Percentiles rank a stretch among this genome's conserved stretches.
These are phyloP conservation scores for Cephus nigrinus DNA, from an alignment of 2,888 invertebrate species.

Conservation along the genomic window DNA sequence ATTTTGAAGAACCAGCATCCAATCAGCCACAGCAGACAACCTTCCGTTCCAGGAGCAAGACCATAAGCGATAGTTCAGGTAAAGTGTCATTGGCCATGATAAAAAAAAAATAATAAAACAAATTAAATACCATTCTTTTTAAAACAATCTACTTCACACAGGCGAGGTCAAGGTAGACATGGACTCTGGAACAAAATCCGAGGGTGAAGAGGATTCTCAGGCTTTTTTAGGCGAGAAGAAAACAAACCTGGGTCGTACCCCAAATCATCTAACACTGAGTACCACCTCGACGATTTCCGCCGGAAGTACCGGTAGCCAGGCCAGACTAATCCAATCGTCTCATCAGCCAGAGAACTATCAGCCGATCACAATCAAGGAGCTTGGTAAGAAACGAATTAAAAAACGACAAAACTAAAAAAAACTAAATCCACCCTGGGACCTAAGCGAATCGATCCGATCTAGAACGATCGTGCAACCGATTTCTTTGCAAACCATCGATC, in stretches of 20 bases:
- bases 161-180: slow-evolving; percentile 64
- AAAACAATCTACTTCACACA: slow-evolving; percentile 22
- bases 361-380: slow-evolving; percentile 86
- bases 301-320: slow-evolving; percentile 93
- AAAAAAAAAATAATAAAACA: neutral
- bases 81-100: slow-evolving; percentile 37
- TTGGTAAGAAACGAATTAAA: slow-evolving; percentile 76
- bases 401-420: neutral
- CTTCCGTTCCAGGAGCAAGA: slow-evolving; percentile 84
- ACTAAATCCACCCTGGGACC: neutral
- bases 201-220: slow-evolving; percentile 87
- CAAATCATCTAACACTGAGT: slow-evolving; percentile 91
- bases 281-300: slow-evolving; percentile 94
- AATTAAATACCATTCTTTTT: neutral
- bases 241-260: slow-evolving; percentile 85
- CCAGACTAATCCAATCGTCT: slow-evolving; percentile 92
- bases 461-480: neutral
- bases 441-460: neutral
- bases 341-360: slow-evolving; percentile 94
- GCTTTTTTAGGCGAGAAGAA: slow-evolving; percentile 69
- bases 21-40: slow-evolving; percentile 57
- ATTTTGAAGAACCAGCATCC: slow-evolving; percentile 72
- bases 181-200: slow-evolving; percentile 85
- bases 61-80: slow-evolving; percentile 88
- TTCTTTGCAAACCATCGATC: neutral